Evolutionary conservation across 1,140 invertebrate genomes (phyloP), one percentile per base, ranked within the genome.

Genomic region (Leptinotarsa lineolata): DNA sequence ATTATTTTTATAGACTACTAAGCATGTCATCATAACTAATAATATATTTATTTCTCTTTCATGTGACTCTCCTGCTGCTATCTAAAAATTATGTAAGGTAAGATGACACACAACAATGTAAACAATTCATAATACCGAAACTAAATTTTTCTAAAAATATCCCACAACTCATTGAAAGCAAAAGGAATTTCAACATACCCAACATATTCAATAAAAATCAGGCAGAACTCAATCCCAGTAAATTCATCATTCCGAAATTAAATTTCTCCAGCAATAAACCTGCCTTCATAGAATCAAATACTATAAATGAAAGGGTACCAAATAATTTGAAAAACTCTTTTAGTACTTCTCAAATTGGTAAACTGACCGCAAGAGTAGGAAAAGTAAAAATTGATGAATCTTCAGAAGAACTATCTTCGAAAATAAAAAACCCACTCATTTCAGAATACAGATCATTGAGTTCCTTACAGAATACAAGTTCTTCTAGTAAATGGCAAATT

Each of bases 11-110:
- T 4, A 70, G 16, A 16, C 2, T 70, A 21, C 30, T 8, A 11
- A 39, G 8, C 30, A 39, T 39, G 30, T 39, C 30, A 30, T 30
- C 30, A 39, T 24, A 60, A 59, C 69, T 71, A 71, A 63, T 15
- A 24, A 61, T 39, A 44, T 78, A 83, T 80, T 80, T 82, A 70
- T 81, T 82, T 81, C 83, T 84, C 78, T 88, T 86, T 85, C 85
- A 84, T 86, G 84, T 85, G 48, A 18, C 30, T 81, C 70, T 79
- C 73, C 77, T 75, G 68, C 75, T 72, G 73, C 72, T 74, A 74
- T 72, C 74, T 77, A 71, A 75, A 81, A 80, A 80, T 79, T 85
- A 83, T 82, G 85, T 83, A 89, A 89, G 88, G 88, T 89, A 89
- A 89, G 88, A 82, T 81, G 81, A 72, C 58, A 70, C 48, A 70